These are phyloP conservation scores for Phylloscopus trochiloides DNA, from an alignment of 2,113 vertebrate genomes.

Conservation along the genomic window DNA sequence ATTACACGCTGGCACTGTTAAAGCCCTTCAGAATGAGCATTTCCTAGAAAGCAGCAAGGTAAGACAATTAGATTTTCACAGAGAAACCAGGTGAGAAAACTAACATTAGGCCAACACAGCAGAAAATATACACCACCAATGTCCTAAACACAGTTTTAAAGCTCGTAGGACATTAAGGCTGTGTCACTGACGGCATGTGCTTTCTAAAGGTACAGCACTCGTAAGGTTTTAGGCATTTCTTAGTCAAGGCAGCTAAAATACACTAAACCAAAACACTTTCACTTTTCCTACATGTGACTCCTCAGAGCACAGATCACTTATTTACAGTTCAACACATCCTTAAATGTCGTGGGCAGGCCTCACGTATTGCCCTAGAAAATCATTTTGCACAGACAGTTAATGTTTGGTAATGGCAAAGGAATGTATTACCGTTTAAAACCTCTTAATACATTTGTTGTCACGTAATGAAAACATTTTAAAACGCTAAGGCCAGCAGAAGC, in stretches of 20 bases:
- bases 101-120: not conserved
- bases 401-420: not conserved
- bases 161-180: not conserved
- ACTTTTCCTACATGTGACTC: not conserved
- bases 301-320: not conserved
- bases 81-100: not conserved
- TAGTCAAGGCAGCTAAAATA: not conserved
- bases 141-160: not conserved
- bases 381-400: not conserved
- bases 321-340: not conserved
- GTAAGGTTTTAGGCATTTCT: not conserved
- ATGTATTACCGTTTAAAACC: not conserved
- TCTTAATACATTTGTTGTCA: not conserved
- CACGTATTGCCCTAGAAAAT: not conserved
- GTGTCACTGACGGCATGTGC: not conserved
- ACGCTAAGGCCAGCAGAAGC: not conserved
- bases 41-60: slow-evolving; percentile 67
- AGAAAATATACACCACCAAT: not conserved
- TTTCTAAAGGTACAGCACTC: not conserved
- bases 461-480: not conserved
- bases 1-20: not conserved
- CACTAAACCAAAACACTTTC: slow-evolving; percentile 1
- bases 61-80: not conserved
- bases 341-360: not conserved
- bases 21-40: slow-evolving; percentile 9